Conservation (phyloP, 2,113 vertebrate genomes). For the Hypomesus transpacificus region DNA sequence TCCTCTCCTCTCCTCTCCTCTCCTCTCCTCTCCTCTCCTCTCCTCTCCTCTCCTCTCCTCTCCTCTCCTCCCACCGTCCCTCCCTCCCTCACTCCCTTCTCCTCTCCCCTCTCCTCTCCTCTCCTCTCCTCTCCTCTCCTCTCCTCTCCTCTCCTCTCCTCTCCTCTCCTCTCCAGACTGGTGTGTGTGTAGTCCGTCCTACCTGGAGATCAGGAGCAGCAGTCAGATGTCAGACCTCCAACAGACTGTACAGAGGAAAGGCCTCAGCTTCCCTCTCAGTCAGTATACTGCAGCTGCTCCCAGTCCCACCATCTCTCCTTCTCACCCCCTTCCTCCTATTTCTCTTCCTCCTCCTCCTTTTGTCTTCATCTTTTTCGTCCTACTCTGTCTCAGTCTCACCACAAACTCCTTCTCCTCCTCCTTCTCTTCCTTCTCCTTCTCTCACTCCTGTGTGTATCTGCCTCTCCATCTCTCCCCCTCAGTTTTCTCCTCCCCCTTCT, state of each 20-base stretch:
- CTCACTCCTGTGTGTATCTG: too few relatives aligned
- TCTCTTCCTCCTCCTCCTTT: not conserved
- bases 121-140: not conserved
- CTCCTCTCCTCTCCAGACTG: constrained; percentile 45
- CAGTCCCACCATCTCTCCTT: not conserved
- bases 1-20: too few relatives aligned
- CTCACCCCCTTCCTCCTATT: not conserved
- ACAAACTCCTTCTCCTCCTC: too few relatives aligned
- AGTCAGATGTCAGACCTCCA: constrained; percentile 49
- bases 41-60: too few relatives aligned
- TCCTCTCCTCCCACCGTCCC: not conserved
- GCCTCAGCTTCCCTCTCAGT: constrained; percentile 68
- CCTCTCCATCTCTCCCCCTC: too few relatives aligned
- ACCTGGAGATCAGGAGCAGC: constrained; percentile 61
- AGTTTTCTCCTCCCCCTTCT: too few relatives aligned
- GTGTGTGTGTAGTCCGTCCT: constrained; percentile 66
- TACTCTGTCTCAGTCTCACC: too few relatives aligned
- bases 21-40: too few relatives aligned
- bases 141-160: not conserved
- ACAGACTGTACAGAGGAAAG: constrained; percentile 40
- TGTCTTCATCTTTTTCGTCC: too few relatives aligned
- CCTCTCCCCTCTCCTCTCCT: too few relatives aligned
- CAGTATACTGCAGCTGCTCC: constrained; percentile 39
- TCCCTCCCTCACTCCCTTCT: too few relatives aligned
- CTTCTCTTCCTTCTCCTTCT: too few relatives aligned